Base-by-base conservation (phyloP, 1,140 invertebrate genomes). In the Drosophila biarmipes region DNA sequence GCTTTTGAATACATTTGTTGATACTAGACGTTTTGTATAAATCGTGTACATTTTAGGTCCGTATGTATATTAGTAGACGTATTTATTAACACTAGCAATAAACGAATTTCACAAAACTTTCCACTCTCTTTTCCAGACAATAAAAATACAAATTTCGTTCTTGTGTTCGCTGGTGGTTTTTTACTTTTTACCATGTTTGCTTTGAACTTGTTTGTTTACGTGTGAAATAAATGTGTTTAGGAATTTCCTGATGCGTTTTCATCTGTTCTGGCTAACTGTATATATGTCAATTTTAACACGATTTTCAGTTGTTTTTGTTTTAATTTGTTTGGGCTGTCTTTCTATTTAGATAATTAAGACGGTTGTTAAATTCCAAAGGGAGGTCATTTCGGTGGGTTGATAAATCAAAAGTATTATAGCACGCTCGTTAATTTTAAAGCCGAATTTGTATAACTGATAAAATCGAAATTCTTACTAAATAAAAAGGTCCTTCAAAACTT, bases 11-110 rank as follows among this genome's bases (percentile, higher is more conserved):
- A 54, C 48, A 34, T 35, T 55, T 68, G 66, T 69, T 69, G 40
- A 69, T 68, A 69, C 68, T 68, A 49, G 27, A 21, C 68, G 8
- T 6, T 37, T 69, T 68, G 66, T 69, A 55, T 68, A 69, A 54
- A 68, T 38, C 63, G 31, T 68, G 40, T 69, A 53, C 61, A 43
- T 66, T 11, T 37, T 66, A 54, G 66, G 15, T 24, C 46, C 46
- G 15, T 43, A 29, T 59, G 55, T 57, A 57, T 27, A 62, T 19
- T 69, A 15, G 24, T 73, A 48, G 46, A 35, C 56, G 34, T 73
- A 73, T 72, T 72, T 72, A 72, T 72, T 71, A 56, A 57, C 66
- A 51, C 21, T 71, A 72, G 68, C 43, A 72, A 58, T 49, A 72
- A 72, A 71, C 19, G 29, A 72, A 72, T 71, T 43, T 51, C 45